A percentile compares a stretch with the other conserved stretches of the same genome.
These are phyloP conservation scores for Grapholita molesta DNA, from an alignment of 1,140 invertebrate genomes.

Conservation along the genomic window DNA sequence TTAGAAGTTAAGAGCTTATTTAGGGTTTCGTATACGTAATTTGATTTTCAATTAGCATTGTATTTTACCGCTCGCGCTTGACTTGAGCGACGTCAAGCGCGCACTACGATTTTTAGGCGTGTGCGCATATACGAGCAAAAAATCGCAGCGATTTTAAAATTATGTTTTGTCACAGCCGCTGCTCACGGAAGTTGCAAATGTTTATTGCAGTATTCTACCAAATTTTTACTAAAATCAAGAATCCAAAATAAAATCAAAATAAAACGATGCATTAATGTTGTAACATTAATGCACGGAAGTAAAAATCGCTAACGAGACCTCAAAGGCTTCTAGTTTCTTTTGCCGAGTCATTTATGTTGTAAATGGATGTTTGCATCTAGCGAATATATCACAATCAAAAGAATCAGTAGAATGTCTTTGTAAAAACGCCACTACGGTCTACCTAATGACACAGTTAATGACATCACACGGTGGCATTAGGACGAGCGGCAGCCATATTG, in stretches of 20 bases:
- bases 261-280: too few species aligned
- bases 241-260: background rate
- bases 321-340: background rate
- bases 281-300: background rate
- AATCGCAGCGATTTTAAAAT: too few species aligned
- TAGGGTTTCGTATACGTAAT: slow-evolving; percentile 15
- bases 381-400: background rate
- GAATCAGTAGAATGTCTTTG: background rate
- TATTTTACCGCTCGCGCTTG: background rate
- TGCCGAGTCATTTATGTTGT: background rate
- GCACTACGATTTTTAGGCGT: too few species aligned
- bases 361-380: background rate
- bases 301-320: background rate
- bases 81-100: too few species aligned
- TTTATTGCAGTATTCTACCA: too few species aligned
- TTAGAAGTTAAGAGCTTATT: slow-evolving; percentile 20
- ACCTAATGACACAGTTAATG: background rate
- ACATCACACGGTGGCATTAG: too few species aligned
- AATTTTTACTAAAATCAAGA: too few species aligned
- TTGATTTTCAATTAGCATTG: slow-evolving; percentile 16
- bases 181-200: too few species aligned
- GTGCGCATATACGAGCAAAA: too few species aligned
- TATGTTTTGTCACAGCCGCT: too few species aligned
- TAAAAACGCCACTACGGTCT: background rate
- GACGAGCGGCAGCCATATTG: too few species aligned